A percentile compares a stretch with the other conserved stretches of the same genome.
Evolutionary conservation across 2,113 vertebrate species (phyloP).

Genomic region (Prolemur simus): DNA sequence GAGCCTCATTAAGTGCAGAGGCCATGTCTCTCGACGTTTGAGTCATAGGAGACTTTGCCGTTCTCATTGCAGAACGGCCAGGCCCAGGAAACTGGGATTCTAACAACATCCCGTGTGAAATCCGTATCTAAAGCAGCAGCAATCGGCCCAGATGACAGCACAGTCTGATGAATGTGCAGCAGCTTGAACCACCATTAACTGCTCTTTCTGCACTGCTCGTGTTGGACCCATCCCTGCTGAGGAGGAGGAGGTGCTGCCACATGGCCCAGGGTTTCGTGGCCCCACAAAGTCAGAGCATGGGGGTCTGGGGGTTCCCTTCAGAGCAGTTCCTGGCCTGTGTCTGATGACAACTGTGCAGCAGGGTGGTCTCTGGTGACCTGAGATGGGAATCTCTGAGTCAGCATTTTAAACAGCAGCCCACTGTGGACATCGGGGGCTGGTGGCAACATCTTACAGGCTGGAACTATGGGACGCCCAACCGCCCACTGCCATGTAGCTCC

Average conservation of each 20-base stretch:
- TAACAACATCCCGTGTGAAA: neutral
- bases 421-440: neutral
- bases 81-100: neutral
- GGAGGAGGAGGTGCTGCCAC: rapidly evolving
- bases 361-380: neutral
- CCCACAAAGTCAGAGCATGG: neutral
- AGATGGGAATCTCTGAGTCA: rapidly evolving
- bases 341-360: neutral
- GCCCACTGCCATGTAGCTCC: neutral
- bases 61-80: neutral
- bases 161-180: neutral
- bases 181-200: neutral
- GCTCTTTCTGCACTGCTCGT: neutral
- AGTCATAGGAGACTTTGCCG: neutral
- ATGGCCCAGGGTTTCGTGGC: neutral
- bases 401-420: neutral
- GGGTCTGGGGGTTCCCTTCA: neutral
- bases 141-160: neutral
- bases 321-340: neutral
- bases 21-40: neutral
- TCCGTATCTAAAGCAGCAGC: neutral
- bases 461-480: neutral
- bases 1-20: neutral
- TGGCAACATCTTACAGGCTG: neutral
- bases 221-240: neutral